Base-by-base conservation (phyloP, 2,888 invertebrate genomes). In the Dione juno region DNA sequence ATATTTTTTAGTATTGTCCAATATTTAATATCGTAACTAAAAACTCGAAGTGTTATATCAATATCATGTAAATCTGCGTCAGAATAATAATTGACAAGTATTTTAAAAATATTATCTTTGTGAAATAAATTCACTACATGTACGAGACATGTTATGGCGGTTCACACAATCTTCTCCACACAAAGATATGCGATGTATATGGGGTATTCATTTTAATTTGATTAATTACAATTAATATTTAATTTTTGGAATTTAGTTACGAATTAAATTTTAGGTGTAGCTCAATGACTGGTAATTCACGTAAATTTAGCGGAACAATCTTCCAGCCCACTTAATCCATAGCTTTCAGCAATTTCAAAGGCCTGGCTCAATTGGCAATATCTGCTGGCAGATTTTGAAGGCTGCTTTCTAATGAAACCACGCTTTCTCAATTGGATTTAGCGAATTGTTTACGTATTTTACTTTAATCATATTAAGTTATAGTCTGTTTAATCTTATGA, bases 251-350 rank as follows among this genome's bases (percentile, higher is more conserved):
- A 19, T 11, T 59, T 53, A 57, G 66, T 52, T 58, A 53, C 35
- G 67, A 67, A 65, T 70, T 57, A 35, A 64, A 61, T 69, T 69
- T 40, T 59, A n/a, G 9, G 54, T 59, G 21, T 48, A 48, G 67
- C 65, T 70, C 28, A 70, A 61, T 67, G 64, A 52, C 50, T 65
- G 57, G 67, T 64, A 72, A 72, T 66, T 70, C 59, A 52, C 66
- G 70, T 53, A 67, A 72, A 67, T 70, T 70, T 67, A 67, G 58
- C 69, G 58, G 69, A 64, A 70, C 67, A 64, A 64, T 70, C 67
- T 66, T 73, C 67, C 41, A 67, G 67, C 70, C 67, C 54, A 73
- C 65, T 68, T 73, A 73, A 68, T 70, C 69, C 65, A 59, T 64
- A 50, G 50, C 64, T 64, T 50, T 50, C 50, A 40, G 52, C 58